phyloP scores from a whole-genome alignment of 2,113 vertebrate species.

The Lampris incognitus region DNA sequence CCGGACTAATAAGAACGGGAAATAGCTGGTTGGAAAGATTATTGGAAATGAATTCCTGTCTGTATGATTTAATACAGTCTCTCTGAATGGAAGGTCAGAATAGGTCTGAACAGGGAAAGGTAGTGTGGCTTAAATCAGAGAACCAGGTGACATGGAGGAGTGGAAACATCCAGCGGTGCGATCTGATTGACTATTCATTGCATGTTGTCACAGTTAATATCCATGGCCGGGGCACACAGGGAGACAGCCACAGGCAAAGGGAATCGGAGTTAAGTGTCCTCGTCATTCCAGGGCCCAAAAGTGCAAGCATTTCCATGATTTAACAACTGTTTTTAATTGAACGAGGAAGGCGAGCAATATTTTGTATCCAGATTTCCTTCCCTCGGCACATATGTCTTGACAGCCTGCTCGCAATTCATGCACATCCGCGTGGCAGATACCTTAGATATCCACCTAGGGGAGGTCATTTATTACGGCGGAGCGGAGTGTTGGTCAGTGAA shows the following conservation, averaged over 20 bases:
- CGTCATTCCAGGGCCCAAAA: slow-evolving; percentile 6
- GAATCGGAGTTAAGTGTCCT: neutral
- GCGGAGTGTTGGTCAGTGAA: slow-evolving; percentile 14
- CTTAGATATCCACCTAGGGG: neutral
- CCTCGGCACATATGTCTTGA: slow-evolving; percentile 7
- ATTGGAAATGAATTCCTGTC: too few relatives aligned
- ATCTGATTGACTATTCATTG: slow-evolving; percentile 8
- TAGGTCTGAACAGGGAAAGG: too few relatives aligned
- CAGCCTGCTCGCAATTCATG: neutral
- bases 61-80: too few relatives aligned
- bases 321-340: slow-evolving; percentile 29
- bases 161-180: neutral
- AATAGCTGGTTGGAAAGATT: too few relatives aligned
- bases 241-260: neutral
- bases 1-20: too few relatives aligned
- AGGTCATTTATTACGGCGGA: slow-evolving; percentile 13
- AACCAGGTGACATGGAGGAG: neutral
- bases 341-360: slow-evolving; percentile 14
- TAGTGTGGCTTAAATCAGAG: neutral
- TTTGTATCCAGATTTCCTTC: neutral
- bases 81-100: too few relatives aligned
- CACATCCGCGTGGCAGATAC: neutral
- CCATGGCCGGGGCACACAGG: neutral
- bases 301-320: slow-evolving; percentile 11
- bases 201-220: neutral